Evolutionary conservation across 2,888 invertebrate species (phyloP).

Genomic region (Papilio demoleus): DNA sequence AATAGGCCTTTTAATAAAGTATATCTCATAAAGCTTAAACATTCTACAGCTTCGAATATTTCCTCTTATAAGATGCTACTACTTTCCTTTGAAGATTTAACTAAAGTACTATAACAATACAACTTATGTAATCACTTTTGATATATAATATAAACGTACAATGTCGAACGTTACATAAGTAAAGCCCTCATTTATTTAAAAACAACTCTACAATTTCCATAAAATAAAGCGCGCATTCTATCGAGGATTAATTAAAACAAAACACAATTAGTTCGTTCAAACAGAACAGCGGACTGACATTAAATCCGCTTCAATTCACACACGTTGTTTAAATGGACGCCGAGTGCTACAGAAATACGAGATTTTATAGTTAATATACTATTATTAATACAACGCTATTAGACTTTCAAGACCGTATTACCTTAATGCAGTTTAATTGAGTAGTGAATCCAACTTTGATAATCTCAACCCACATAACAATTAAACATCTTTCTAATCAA

Average conservation of each 20-base stretch:
- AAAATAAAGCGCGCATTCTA: conserved; percentile 13
- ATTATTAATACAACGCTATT: too few relatives aligned
- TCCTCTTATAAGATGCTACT: too few relatives aligned
- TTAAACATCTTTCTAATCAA: background rate
- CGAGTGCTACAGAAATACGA: background rate
- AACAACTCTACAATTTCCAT: conserved; percentile 16
- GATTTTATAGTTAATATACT: background rate
- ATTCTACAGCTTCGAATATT: too few relatives aligned
- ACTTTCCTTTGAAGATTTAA: too few relatives aligned
- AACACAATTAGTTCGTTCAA: conserved; percentile 36
- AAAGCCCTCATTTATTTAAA: background rate
- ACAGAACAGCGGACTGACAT: conserved; percentile 32
- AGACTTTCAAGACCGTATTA: background rate
- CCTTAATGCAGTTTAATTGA: background rate
- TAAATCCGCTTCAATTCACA: conserved; percentile 33
- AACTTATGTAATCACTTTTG: too few relatives aligned
- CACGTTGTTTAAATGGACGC: conserved; percentile 29
- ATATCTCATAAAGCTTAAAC: too few relatives aligned
- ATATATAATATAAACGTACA: background rate
- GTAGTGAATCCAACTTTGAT: background rate
- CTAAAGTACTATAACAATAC: too few relatives aligned
- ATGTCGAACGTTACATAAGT: background rate
- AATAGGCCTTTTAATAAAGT: too few relatives aligned
- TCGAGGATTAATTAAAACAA: conserved; percentile 31
- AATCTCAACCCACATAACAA: background rate